phyloP scores from a whole-genome alignment of 2,113 vertebrate genomes.

The Laterallus jamaicensis region DNA sequence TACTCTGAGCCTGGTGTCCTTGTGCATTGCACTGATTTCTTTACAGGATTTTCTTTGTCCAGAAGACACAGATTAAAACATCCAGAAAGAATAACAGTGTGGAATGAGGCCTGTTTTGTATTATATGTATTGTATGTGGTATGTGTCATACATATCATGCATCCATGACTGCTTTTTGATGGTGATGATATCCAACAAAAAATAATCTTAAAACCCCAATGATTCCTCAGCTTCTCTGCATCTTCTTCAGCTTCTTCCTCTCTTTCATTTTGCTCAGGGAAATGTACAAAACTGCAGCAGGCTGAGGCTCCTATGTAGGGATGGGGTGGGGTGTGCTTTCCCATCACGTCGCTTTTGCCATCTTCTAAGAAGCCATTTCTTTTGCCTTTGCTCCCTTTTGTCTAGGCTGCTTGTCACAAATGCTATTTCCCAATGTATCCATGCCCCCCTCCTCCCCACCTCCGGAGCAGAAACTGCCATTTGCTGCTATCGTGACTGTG shows the following conservation, averaged over 20 bases:
- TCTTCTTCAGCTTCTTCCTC: background rate
- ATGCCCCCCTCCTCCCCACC: background rate
- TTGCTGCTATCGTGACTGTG: background rate
- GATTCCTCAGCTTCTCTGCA: background rate
- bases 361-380: background rate
- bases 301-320: background rate
- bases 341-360: background rate
- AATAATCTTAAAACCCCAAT: background rate
- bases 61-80: background rate
- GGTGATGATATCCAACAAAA: background rate
- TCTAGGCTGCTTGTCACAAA: background rate
- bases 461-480: background rate
- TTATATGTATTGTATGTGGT: background rate
- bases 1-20: background rate
- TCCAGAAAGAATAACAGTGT: background rate
- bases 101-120: background rate
- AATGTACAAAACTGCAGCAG: rapidly evolving
- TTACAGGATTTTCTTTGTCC: background rate
- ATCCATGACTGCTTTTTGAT: background rate
- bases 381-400: background rate
- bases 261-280: background rate
- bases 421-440: background rate
- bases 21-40: background rate
- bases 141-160: background rate
- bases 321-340: background rate